Percentiles rank a stretch among this genome's conserved stretches.
These are phyloP conservation scores for Sphyrna mokarran DNA, from an alignment of 2,113 vertebrate genomes.

Conservation along the genomic window DNA sequence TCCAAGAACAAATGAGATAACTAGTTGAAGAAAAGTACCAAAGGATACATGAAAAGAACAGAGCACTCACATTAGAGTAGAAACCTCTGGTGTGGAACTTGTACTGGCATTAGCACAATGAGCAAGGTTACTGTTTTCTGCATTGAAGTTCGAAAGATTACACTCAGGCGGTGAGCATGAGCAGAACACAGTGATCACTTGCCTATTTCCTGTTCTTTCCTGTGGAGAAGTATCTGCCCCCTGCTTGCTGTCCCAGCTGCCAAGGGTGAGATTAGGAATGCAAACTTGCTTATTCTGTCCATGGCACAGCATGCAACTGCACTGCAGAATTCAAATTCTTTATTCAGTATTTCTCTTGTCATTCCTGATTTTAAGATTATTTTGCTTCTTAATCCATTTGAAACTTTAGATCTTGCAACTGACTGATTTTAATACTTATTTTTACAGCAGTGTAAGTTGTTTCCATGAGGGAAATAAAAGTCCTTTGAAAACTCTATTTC, in stretches of 20 bases:
- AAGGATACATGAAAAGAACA: neutral
- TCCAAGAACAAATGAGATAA: neutral
- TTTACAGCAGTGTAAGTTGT: neutral
- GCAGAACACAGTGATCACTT: neutral
- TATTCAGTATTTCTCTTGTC: neutral
- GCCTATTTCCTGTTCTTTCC: neutral
- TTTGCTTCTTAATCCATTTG: neutral
- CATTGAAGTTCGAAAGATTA: neutral
- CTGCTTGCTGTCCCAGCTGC: neutral
- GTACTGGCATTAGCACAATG: neutral
- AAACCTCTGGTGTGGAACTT: neutral
- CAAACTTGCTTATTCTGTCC: neutral
- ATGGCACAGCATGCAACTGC: neutral
- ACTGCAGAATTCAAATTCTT: neutral
- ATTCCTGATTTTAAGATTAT: neutral
- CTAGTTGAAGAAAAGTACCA: neutral
- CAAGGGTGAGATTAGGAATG: neutral
- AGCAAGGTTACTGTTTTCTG: neutral
- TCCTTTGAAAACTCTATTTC: neutral
- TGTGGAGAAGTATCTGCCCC: neutral
- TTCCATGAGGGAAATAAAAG: neutral
- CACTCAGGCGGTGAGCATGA: neutral
- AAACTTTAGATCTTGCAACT: neutral
- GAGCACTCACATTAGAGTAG: neutral
- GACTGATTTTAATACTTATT: neutral